These are phyloP conservation scores for Glandiceps talaboti DNA, from an alignment of 53 echinoderm and acorn worm species.

Conservation along the genomic window DNA sequence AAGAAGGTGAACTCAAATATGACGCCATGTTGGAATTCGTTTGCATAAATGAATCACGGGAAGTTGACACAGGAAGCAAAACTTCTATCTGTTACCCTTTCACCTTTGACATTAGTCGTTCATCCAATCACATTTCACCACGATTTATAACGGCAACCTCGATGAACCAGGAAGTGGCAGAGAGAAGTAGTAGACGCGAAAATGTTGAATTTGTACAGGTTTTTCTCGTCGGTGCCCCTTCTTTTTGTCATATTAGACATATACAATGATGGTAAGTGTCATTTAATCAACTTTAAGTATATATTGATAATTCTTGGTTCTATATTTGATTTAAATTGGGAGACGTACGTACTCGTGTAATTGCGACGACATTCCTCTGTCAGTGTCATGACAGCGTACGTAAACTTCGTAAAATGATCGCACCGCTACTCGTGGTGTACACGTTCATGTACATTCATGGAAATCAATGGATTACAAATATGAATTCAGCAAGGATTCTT, in stretches of 20 bases:
- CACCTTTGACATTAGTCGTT: not conserved
- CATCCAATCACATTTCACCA: not conserved
- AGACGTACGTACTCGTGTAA: too few species aligned
- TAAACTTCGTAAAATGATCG: too few species aligned
- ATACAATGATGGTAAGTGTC: slow-evolving; percentile 79
- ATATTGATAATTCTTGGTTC: too few species aligned
- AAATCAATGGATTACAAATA: too few species aligned
- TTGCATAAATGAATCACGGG: not conserved
- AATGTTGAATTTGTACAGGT: slow-evolving; percentile 68
- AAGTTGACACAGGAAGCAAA: not conserved
- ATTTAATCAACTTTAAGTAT: too few species aligned
- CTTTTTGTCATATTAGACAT: slow-evolving; percentile 71
- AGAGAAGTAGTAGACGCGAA: slow-evolving; percentile 5
- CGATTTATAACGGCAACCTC: not conserved
- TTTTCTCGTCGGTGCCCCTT: slow-evolving; percentile 62
- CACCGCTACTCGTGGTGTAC: too few species aligned
- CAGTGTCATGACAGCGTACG: too few species aligned
- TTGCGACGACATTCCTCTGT: too few species aligned
- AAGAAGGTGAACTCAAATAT: not conserved
- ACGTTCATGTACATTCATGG: too few species aligned
- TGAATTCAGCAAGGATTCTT: too few species aligned
- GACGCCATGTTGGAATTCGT: slow-evolving; percentile 1
- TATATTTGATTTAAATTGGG: too few species aligned
- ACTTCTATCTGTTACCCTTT: not conserved
- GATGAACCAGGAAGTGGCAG: not conserved